These are phyloP conservation scores for Nibea albiflora DNA, from an alignment of 2,113 vertebrate genomes.

Conservation along the genomic window DNA sequence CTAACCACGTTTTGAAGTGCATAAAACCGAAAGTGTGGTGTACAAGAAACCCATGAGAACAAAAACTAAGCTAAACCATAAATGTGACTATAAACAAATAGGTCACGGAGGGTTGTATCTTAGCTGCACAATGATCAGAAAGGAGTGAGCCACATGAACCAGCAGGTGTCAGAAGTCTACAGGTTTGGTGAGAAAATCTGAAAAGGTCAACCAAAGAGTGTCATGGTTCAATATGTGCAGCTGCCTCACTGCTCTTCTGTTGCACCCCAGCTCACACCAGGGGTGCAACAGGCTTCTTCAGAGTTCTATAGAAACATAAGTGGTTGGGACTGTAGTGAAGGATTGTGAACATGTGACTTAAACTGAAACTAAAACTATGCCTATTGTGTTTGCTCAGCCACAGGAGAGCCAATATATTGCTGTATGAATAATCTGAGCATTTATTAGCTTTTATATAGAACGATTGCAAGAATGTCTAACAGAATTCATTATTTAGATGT, in stretches of 20 bases:
- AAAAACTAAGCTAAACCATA: background rate
- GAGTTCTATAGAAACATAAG: conserved; percentile 5
- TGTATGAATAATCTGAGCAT: background rate
- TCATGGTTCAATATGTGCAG: background rate
- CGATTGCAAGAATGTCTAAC: background rate
- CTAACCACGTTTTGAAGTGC: background rate
- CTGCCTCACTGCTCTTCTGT: background rate
- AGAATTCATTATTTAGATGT: background rate
- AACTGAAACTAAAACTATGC: background rate
- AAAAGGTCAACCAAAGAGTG: background rate
- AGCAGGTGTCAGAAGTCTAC: conserved; percentile 38
- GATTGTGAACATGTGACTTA: conserved; percentile 18
- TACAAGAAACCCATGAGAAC: background rate
- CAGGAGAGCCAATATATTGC: background rate
- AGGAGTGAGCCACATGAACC: conserved; percentile 8
- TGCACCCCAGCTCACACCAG: background rate
- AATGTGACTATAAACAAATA: background rate
- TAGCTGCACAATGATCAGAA: background rate
- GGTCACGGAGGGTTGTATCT: fast-evolving
- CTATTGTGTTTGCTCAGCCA: background rate
- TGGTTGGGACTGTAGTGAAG: background rate
- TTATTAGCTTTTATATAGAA: background rate
- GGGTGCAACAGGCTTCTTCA: background rate
- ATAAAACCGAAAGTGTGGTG: background rate
- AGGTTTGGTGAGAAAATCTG: background rate